These are phyloP conservation scores for Protobothrops flavoviridis DNA, from an alignment of 2,113 vertebrate genomes.

Conservation along the genomic window DNA sequence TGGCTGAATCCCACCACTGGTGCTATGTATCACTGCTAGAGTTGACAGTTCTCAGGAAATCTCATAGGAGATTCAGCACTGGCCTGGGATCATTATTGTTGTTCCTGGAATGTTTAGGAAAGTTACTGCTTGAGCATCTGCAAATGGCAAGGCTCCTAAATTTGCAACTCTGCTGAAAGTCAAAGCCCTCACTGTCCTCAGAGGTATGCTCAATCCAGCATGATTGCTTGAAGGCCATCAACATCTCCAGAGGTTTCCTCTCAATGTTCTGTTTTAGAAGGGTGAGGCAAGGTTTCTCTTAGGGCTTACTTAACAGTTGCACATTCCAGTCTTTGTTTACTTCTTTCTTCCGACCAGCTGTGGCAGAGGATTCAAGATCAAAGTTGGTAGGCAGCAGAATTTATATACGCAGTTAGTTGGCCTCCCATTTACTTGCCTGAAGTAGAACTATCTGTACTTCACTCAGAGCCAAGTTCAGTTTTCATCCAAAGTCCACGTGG, in stretches of 20 bases:
- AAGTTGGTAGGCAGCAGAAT: neutral
- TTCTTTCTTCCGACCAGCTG: neutral
- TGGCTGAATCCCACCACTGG: too few species aligned
- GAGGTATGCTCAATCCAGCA: neutral
- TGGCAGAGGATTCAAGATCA: neutral
- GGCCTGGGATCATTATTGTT: neutral
- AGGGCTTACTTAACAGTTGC: neutral
- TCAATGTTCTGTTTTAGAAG: neutral
- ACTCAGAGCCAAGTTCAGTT: neutral
- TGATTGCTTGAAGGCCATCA: neutral
- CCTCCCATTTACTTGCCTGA: neutral
- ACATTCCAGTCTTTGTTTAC: neutral
- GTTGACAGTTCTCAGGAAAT: slow-evolving; percentile 4
- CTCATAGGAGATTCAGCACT: neutral
- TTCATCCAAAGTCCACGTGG: neutral
- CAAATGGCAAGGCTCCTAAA: neutral
- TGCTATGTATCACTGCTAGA: neutral
- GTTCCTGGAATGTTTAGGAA: neutral
- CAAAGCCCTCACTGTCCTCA: neutral
- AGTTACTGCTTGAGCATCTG: slow-evolving; percentile 10
- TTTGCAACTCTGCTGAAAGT: neutral
- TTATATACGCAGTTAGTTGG: neutral
- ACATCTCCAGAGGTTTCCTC: neutral
- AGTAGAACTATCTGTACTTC: neutral
- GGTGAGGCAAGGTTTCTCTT: neutral